These are phyloP conservation scores for Aphelenchoides bicaudatus DNA, from an alignment of 2,888 invertebrate species.

Conservation along the genomic window DNA sequence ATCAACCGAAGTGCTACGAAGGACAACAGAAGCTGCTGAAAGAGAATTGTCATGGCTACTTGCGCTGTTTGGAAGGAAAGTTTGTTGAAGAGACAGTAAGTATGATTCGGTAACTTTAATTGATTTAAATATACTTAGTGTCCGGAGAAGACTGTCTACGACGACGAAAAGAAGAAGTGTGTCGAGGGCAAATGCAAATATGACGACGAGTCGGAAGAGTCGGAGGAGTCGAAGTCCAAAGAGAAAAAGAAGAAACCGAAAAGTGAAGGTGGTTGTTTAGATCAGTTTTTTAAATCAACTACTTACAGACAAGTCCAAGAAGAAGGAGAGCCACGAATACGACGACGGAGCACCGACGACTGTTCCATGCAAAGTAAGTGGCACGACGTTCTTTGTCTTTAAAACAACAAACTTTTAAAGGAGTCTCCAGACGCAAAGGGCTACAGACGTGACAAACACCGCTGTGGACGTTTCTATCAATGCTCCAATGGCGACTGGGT, in stretches of 20 bases:
- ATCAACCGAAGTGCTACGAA: constrained; percentile 15
- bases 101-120: too few species aligned
- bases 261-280: too few species aligned
- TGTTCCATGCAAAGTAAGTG: too few species aligned
- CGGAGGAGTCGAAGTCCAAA: neutral
- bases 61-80: constrained; percentile 2
- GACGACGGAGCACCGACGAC: too few species aligned
- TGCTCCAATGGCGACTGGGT: constrained; percentile 33
- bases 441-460: constrained; percentile 15
- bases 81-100: constrained; percentile 6
- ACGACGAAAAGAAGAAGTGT: neutral
- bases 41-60: neutral
- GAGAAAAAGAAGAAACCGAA: neutral
- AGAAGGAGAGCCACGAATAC: too few species aligned
- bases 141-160: neutral
- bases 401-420: neutral
- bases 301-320: too few species aligned
- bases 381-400: too few species aligned
- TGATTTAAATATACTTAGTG: too few species aligned
- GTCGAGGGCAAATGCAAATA: constrained; percentile 1
- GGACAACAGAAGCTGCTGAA: neutral
- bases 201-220: neutral
- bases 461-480: constrained; percentile 33
- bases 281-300: too few species aligned
- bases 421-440: constrained; percentile 7